Evolutionary conservation across 1,140 invertebrate species (phyloP).

Genomic region (Vanessa atalanta): DNA sequence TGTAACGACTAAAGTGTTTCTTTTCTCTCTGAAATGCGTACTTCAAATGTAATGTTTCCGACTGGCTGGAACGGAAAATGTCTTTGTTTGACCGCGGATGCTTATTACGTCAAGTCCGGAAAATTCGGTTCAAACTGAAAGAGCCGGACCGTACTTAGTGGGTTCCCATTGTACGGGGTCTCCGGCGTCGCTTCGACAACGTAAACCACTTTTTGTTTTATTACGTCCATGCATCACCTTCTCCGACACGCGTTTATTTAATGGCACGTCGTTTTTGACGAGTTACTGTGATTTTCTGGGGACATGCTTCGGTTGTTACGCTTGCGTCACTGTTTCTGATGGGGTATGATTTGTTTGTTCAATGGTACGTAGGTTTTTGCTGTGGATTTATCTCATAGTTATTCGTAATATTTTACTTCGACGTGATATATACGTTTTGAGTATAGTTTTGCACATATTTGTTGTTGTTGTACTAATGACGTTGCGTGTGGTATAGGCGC

Average conservation of each 20-base stretch:
- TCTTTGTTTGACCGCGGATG: slow-evolving; percentile 68
- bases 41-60: slow-evolving; percentile 57
- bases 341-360: slow-evolving; percentile 11
- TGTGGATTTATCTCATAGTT: neutral
- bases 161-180: slow-evolving; percentile 57
- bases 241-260: slow-evolving; percentile 58
- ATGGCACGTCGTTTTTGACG: slow-evolving; percentile 54
- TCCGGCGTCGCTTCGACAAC: slow-evolving; percentile 50
- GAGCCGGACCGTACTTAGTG: slow-evolving; percentile 65
- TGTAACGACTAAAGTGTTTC: slow-evolving; percentile 11
- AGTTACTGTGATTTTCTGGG: slow-evolving; percentile 44
- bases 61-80: slow-evolving; percentile 53
- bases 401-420: neutral
- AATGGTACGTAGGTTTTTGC: slow-evolving; percentile 3
- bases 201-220: slow-evolving; percentile 66
- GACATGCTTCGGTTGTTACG: slow-evolving; percentile 46
- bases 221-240: slow-evolving; percentile 61
- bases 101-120: slow-evolving; percentile 65
- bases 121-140: slow-evolving; percentile 61
- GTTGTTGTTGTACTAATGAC: too few species aligned
- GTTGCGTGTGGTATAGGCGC: neutral
- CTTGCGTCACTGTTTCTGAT: slow-evolving; percentile 24
- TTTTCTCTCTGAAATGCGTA: slow-evolving; percentile 23
- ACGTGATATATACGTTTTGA: too few species aligned
- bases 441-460: too few species aligned